Base-by-base conservation (phyloP, 37 sponge, comb jelly and placozoan species). In the Agelas oroides region DNA sequence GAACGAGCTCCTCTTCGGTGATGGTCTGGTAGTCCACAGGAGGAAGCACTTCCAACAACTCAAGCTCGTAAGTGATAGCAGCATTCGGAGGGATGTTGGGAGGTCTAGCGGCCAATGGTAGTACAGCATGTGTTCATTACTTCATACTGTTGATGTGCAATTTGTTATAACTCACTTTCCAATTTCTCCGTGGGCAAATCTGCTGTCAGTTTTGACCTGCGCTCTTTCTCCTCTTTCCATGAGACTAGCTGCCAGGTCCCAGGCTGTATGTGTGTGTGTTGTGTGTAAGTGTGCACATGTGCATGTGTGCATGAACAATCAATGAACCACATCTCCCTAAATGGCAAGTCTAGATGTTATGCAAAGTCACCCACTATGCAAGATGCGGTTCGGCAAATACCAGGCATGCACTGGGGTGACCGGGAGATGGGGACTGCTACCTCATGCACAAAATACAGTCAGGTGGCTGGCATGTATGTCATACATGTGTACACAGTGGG, bases 41-140 rank as follows among this genome's bases (percentile, higher is more conserved):
- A 18, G 30, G 52, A 35, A 53, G 15, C 20, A 93, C 87, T 14
- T 85, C 82, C 71, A 89, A 52, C 58, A 93, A 66, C 68, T 89
- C 87, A 31, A 93, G 38, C 38, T 93, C 89, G 55, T 89, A 93
- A 5, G 66, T 59, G 39, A 93, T 70, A 25, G 33, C 34, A 78
- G 94, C 78, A 40, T 89, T 78, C 17, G 89, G 73, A 21, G 94
- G 94, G 35, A 93, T 72, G 40, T 81, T 73, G 3, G 86, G 94
- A 18, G 65, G 18, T 35, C 92, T 91, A 41, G 2, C 6, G 24
- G 24, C 1, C 0, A 25, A 5, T 21, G 8, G 5, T n/a, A n/a
- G n/a, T n/a, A n/a, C n/a, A n/a, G 18, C 18, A 56, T 46, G 46
- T 46, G 46, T 46, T 3, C 46, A 46, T 46, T 46, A 8, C 46